Percentiles rank a stretch among this genome's conserved stretches.
Evolutionary conservation across 2,113 vertebrate genomes (phyloP).

Genomic region (Anas platyrhynchos): DNA sequence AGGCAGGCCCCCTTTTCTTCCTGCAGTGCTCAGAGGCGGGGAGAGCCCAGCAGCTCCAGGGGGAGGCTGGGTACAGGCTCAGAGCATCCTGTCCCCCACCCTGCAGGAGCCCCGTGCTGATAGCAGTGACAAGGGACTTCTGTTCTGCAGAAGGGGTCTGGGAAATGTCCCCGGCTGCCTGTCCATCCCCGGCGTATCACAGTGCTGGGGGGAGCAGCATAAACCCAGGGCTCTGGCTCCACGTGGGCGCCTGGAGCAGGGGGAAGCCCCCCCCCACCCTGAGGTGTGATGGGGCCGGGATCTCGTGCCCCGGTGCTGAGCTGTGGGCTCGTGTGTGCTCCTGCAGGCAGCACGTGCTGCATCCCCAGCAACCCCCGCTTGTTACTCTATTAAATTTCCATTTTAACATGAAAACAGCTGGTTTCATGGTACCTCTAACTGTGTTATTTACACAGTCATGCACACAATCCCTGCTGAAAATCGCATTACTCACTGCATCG

Average conservation of each 20-base stretch:
- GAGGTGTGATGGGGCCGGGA: background rate
- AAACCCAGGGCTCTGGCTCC: background rate
- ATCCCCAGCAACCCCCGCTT: constrained; percentile 6
- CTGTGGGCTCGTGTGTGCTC: fast-evolving
- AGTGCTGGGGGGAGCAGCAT: fast-evolving
- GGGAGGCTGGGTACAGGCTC: too few relatives aligned
- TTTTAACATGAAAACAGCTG: constrained; percentile 66
- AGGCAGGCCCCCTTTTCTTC: background rate
- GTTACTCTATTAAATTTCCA: constrained; percentile 64
- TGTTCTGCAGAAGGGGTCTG: constrained; percentile 13
- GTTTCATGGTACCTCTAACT: constrained; percentile 63
- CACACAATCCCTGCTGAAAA: constrained; percentile 50
- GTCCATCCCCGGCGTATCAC: fast-evolving
- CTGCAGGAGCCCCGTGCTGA: fast-evolving
- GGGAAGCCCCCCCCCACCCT: background rate
- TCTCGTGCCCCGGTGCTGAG: background rate
- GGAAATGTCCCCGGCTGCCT: background rate
- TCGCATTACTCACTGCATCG: background rate
- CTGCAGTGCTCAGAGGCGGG: too few relatives aligned
- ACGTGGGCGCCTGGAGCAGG: fast-evolving
- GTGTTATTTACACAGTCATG: constrained; percentile 65
- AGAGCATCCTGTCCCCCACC: background rate
- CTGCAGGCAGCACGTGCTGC: background rate
- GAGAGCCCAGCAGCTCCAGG: too few relatives aligned
- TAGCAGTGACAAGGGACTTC: background rate